Base-by-base conservation (phyloP, 2,113 vertebrate species). In the Dipodomys merriami region DNA sequence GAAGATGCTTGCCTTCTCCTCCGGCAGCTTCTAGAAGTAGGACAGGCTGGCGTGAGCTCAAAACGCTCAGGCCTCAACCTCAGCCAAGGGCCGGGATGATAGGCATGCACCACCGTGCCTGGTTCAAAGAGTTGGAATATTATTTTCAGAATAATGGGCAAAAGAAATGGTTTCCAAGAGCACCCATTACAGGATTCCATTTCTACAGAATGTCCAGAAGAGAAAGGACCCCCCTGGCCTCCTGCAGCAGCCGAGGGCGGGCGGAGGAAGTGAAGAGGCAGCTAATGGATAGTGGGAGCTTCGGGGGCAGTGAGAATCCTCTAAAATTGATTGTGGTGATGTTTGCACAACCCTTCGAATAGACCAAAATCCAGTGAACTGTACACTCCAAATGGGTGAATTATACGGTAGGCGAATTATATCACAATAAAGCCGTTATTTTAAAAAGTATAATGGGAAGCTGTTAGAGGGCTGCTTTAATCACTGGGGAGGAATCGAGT, bases 341-440 rank as follows among this genome's bases (percentile, higher is more conserved):
- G 46, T 73, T 94, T 68, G 90, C 49, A 88, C 7, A 87, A 85
- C n/a, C 81, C 46, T 73, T 68, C 73, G 39, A 93, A 81, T 93
- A 79, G 29, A 83, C 81, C 25, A 71, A 71, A 84, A 85, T 18
- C 39, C 53, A 89, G 13, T 57, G 77, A 89, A 46, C 9, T 35
- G 33, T 83, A 46, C 11, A 62, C 49, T 90, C 67, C 49, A 39
- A 90, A 71, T 65, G 79, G 62, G n/a, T 88, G 29, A 90, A 88
- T 77, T 91, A 86, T 35, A 39, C 57, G 53, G 53, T 86, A 79
- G 64, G 64, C 79, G 71, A 92, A 83, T 82, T 82, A 19, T 85
- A 94, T 92, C 35, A 92, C 86, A 93, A 91, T 94, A 95, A 95
- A 92, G 57, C 35, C 83, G 46, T 87, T 91, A 72, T 78, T 88